phyloP scores from a whole-genome alignment of 1,140 invertebrate species.

The Megathymus violae region DNA sequence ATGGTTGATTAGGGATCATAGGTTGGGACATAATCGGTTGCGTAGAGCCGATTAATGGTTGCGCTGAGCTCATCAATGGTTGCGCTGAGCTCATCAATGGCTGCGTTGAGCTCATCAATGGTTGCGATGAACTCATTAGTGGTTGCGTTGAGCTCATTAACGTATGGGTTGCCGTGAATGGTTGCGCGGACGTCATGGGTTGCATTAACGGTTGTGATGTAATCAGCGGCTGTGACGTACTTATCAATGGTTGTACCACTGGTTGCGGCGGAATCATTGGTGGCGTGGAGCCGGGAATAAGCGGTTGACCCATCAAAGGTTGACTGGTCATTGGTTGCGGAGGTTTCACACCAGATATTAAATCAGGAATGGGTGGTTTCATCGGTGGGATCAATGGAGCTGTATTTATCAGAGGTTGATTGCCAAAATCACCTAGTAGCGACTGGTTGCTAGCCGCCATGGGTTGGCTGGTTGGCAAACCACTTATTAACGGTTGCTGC shows the following conservation, averaged over 20 bases:
- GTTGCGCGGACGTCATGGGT: slow-evolving; percentile 3
- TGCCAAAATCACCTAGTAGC: slow-evolving; percentile 48
- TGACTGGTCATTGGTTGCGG: slow-evolving; percentile 39
- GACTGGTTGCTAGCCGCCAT: slow-evolving; percentile 43
- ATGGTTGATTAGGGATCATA: slow-evolving; percentile 27
- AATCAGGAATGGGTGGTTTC: slow-evolving; percentile 64
- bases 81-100: slow-evolving; percentile 6
- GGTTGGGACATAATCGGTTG: slow-evolving; percentile 43
- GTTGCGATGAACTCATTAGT: too few relatives aligned
- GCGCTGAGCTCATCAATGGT: not conserved
- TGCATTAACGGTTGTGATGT: slow-evolving; percentile 22
- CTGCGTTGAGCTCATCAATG: too few relatives aligned
- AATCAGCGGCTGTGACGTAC: slow-evolving; percentile 21
- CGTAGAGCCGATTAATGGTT: slow-evolving; percentile 8
- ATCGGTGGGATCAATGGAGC: slow-evolving; percentile 46
- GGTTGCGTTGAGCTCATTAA: slow-evolving; percentile 18
- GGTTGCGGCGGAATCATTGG: slow-evolving; percentile 16
- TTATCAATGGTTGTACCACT: slow-evolving; percentile 32
- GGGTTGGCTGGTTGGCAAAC: slow-evolving; percentile 43
- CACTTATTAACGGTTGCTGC: slow-evolving; percentile 59
- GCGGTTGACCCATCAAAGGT: slow-evolving; percentile 41
- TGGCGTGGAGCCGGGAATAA: slow-evolving; percentile 8
- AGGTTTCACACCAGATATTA: slow-evolving; percentile 74
- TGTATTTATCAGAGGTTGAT: slow-evolving; percentile 37
- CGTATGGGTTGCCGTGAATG: slow-evolving; percentile 6